A percentile compares a stretch with the other conserved stretches of the same genome.
phyloP scores from a whole-genome alignment of 2,797 vertebrate species.

The Rhadinocentrus ornatus region DNA sequence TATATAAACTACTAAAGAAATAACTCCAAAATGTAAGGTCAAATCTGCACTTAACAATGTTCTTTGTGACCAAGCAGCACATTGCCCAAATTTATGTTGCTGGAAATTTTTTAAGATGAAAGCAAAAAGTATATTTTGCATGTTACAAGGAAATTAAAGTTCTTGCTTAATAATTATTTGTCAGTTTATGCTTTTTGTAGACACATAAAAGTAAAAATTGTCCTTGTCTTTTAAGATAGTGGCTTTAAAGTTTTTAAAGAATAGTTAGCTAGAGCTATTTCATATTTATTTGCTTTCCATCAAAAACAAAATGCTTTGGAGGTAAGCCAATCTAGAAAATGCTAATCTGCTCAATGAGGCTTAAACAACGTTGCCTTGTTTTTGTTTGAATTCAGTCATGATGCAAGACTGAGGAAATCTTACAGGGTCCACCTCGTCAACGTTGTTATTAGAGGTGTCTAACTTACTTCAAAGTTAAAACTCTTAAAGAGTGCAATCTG shows the following conservation, averaged over 20 bases:
- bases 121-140: no score
- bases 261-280: background rate
- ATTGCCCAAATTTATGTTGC: no score
- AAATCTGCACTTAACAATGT: no score
- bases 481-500: background rate
- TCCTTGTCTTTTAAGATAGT: no score
- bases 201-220: no score
- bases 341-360: background rate
- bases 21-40: no score
- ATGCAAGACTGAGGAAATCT: background rate
- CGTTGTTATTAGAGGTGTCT: background rate
- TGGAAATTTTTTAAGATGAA: no score
- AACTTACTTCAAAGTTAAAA: constrained; percentile 34
- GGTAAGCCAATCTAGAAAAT: background rate
- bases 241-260: background rate
- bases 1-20: no score
- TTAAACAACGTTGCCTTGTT: background rate
- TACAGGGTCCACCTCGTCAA: background rate
- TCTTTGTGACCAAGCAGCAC: no score
- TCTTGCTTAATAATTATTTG: no score
- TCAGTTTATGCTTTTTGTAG: no score
- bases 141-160: no score
- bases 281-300: background rate
- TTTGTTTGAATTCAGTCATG: background rate
- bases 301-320: background rate